Conservation (phyloP, 1,140 invertebrate species). For the Anthonomus grandis region DNA sequence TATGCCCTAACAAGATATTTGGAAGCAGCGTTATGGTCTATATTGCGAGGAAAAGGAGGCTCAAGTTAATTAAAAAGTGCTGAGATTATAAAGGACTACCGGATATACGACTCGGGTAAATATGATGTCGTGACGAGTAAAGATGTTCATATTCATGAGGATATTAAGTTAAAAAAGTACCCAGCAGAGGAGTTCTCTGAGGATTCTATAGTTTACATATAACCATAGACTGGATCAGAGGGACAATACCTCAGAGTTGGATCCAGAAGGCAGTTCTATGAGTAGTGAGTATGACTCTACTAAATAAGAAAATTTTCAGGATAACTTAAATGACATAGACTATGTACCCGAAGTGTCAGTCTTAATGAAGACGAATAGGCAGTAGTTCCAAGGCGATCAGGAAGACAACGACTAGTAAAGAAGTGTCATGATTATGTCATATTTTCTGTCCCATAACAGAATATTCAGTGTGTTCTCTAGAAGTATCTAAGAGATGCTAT, state of each 20-base stretch:
- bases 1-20: slow-evolving; percentile 39
- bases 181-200: not conserved
- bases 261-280: not conserved
- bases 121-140: slow-evolving; percentile 34
- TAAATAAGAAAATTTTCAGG: not conserved
- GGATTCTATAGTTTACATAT: not conserved
- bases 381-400: too few species aligned
- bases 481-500: slow-evolving; percentile 33
- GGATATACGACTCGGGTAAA: slow-evolving; percentile 33
- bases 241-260: not conserved
- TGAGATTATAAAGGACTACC: slow-evolving; percentile 30
- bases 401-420: slow-evolving; percentile 22
- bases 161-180: slow-evolving; percentile 3
- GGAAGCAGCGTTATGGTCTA: slow-evolving; percentile 44
- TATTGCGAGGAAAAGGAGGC: slow-evolving; percentile 34
- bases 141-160: slow-evolving; percentile 41
- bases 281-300: not conserved
- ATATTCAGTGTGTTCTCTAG: too few species aligned
- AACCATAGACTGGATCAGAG: not conserved
- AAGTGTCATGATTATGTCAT: slow-evolving; percentile 25
- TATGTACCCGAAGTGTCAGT: too few species aligned
- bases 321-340: not conserved
- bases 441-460: slow-evolving; percentile 5
- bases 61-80: slow-evolving; percentile 34
- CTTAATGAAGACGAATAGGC: too few species aligned